Base-by-base conservation (phyloP, 2,113 vertebrate species). In the Thamnaconus septentrionalis region DNA sequence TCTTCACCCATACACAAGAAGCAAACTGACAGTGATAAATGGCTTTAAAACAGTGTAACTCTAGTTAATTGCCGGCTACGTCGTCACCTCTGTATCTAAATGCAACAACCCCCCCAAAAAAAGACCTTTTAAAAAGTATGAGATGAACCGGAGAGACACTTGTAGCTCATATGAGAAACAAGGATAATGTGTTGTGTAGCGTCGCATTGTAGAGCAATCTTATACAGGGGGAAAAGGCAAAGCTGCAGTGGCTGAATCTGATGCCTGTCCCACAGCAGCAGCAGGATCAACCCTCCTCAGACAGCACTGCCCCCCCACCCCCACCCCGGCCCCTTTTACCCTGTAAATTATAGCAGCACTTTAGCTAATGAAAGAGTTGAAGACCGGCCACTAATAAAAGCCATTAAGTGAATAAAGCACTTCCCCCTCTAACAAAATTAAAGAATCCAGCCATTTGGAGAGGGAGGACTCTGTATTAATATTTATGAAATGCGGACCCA, bases 341-440 rank as follows among this genome's bases (percentile, higher is more conserved):
- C 88, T 92, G 91, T 93, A 92, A 93, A 93, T 93, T 93, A 93
- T 92, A 89, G 91, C 90, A 90, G 92, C 92, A 93, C 92, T 93
- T 92, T 92, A 92, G 90, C 91, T 93, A 93, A 93, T 93, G 92
- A 93, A 93, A 93, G 90, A 92, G 90, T 92, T 92, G 90, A 92
- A 91, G 91, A 91, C 87, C 74, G 75, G 87, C 82, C 90, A 92
- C 91, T 93, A 93, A 93, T 93, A 92, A 93, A 93, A 92, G 89
- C 91, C 92, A 93, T 93, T 93, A 92, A 92, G 89, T 92, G 91
- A 92, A 92, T 93, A 92, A 93, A 92, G 91, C 90, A 88, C 91
- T 93, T 92, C 91, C 91, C 92, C 88, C 89, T 91, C 89, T 92
- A 93, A 93, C 92, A 90, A 93, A 93, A 93, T 92, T 92, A 93